Base-by-base conservation (phyloP, 2,797 vertebrate species). In the Macroramphosus scolopax region DNA sequence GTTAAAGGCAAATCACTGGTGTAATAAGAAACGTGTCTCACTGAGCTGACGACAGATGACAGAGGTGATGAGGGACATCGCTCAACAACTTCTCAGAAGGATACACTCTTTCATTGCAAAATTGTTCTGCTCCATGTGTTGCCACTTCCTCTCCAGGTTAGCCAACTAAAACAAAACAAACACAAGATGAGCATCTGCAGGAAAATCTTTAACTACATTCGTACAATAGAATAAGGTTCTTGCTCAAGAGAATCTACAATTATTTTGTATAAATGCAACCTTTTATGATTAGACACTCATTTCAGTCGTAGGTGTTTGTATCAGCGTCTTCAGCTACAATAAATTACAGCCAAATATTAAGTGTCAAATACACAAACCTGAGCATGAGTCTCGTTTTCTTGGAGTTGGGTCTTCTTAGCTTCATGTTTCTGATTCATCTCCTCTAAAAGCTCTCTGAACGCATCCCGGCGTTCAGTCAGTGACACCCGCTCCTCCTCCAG, bases 101-200 rank as follows among this genome's bases (percentile, higher is more conserved):
- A 98, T 98, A 98, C 96, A 98, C 73, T 98, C 96, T 86, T 94
- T 96, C 96, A 98, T 98, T 41, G 95, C 92, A 63, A 96, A 97
- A 85, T 98, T 98, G 89, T 98, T 98, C 89, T 97, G 95, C 64
- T 98, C 96, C 73, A 91, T 80, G 63, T 99, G 93, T 54, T 97
- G 95, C 95, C 94, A 98, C 56, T 98, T 99, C 81, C 93, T 92
- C 79, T 99, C 96, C 87, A 98, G 82, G 87, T 98, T 99, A 42
- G 89, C 90, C 73, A 99, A 91, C 96, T 99, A 68, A 55, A 86
- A 83, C 62, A 53, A n/a, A n/a, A n/a, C 5, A 40, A 29, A 4
- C 12, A 12, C 17, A 7, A 22, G 22, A 48, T 8, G 20, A 22
- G 20, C 6, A 6, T 22, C 20, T n/a, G n/a, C 20, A 22, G 20